Evolutionary conservation across 1,140 invertebrate species (phyloP), one percentile per base, ranked within the genome.

Genomic region (Lucilia cuprina): DNA sequence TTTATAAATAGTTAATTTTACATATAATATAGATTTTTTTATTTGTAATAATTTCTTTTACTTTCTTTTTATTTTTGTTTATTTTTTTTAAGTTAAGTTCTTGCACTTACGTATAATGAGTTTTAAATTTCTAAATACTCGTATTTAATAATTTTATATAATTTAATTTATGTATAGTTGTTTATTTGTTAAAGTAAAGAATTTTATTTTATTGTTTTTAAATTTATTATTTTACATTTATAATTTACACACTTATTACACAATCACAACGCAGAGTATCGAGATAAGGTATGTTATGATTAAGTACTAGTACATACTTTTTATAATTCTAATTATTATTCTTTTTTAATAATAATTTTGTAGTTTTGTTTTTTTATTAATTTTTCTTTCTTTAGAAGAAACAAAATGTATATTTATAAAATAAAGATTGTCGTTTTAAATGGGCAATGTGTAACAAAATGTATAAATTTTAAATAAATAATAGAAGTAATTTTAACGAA

Each of bases 241-340:
- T 55, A 74, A 82, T 84, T 84, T 84, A 87, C 87, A 87, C 86
- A 89, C 89, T 88, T 90, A 90, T 88, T 88, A 89, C 88, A 89
- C 89, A 89, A 90, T 90, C 89, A 90, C 89, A 90, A 90, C 89
- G 89, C 89, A 90, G 89, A 90, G 89, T 90, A 86, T 90, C 88
- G 78, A 84, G 84, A 85, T 85, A 85, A 85, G 75, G 83, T 85
- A 78, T 83, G 82, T 82, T 84, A 34, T 74, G 77, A 65, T 70
- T 49, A 80, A 65, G n/a, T 75, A 75, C 41, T 2, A 2, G 41
- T 17, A 21, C 74, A 12, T 82, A 65, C 30, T 17, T 35, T 84
- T 80, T 47, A 21, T 84, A 60, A 17, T 35, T 75, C 60, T 74
- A 19, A 47, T 70, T 84, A 14, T 60, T 25, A 75, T 49, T 84